A percentile compares a stretch with the other conserved stretches of the same genome.
phyloP scores from a whole-genome alignment of 2,113 vertebrate genomes.

The Rousettus leschenaultii region DNA sequence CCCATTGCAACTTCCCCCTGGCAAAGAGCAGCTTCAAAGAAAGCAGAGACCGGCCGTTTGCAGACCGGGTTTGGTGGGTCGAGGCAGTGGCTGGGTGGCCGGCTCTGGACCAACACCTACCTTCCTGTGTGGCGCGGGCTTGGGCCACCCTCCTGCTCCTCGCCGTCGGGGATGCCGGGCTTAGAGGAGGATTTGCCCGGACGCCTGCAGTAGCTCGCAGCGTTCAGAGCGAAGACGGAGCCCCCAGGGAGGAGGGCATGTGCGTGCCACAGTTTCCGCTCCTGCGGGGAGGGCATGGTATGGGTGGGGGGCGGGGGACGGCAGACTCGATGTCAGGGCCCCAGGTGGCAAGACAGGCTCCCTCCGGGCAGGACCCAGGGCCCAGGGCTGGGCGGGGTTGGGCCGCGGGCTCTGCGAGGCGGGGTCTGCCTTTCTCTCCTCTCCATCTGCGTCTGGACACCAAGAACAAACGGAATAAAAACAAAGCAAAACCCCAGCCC shows the following conservation, averaged over 20 bases:
- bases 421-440: neutral
- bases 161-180: neutral
- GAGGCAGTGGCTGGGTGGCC: neutral
- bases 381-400: neutral
- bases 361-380: neutral
- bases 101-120: neutral
- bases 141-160: neutral
- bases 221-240: neutral
- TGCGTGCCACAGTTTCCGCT: neutral
- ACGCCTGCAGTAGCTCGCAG: neutral
- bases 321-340: neutral
- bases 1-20: constrained; percentile 58
- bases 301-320: neutral
- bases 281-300: no score
- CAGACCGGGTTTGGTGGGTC: neutral
- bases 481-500: neutral
- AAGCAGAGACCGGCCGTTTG: constrained; percentile 25
- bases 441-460: neutral
- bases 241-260: neutral
- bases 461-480: neutral
- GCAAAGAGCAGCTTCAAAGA: constrained; percentile 32
- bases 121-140: neutral
- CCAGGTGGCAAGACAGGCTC: neutral
- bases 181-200: neutral
- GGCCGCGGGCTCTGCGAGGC: neutral